A percentile compares a stretch with the other conserved stretches of the same genome.
Evolutionary conservation across 1,140 invertebrate genomes (phyloP).

Genomic region (Pissodes strobi): DNA sequence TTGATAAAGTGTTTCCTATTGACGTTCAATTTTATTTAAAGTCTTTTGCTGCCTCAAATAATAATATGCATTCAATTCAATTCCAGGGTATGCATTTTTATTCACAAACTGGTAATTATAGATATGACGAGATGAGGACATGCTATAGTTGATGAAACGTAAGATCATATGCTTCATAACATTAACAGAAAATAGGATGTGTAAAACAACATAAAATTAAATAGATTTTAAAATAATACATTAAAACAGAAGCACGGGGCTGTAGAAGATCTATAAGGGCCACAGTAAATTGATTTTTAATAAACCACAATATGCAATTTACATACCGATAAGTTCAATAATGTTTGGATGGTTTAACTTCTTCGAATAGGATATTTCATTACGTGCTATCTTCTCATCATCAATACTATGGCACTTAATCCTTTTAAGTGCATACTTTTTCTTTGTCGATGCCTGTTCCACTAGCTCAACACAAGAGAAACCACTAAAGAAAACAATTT

Average conservation of each 20-base stretch:
- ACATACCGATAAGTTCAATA: constrained; percentile 65
- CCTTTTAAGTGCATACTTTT: constrained; percentile 79
- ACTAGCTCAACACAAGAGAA: constrained; percentile 83
- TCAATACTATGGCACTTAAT: constrained; percentile 80
- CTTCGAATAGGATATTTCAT: constrained; percentile 78
- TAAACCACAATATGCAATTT: neutral
- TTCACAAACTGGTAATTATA: no score
- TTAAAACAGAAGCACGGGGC: no score
- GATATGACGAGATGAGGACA: no score
- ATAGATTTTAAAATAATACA: no score
- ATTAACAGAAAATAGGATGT: no score
- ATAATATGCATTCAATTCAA: neutral
- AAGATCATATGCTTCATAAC: no score
- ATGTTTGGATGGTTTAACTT: constrained; percentile 76
- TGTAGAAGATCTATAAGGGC: no score
- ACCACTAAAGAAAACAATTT: constrained; percentile 72
- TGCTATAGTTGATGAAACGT: no score
- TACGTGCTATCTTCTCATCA: constrained; percentile 73
- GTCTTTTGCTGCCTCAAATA: neutral
- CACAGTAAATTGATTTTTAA: no score
- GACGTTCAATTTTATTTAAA: neutral
- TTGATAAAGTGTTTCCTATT: neutral
- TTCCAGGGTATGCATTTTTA: no score
- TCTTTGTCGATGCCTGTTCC: constrained; percentile 72
- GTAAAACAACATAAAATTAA: no score